Evolutionary conservation across 2,113 vertebrate genomes (phyloP).

Genomic region (Chinchilla lanigera): DNA sequence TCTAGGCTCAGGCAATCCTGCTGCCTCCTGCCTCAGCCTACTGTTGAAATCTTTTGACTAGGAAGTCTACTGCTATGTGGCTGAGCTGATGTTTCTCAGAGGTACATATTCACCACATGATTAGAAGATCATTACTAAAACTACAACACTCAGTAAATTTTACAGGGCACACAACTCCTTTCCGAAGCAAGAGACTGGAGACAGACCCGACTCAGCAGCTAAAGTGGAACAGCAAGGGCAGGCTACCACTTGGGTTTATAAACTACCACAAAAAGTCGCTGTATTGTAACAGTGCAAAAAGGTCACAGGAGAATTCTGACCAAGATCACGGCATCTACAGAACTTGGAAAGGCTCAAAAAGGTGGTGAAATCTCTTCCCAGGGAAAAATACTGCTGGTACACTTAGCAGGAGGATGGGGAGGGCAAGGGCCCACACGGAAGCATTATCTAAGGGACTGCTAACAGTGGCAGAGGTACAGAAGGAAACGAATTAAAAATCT

Average conservation of each 20-base stretch:
- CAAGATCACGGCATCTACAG: neutral
- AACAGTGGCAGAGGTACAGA: neutral
- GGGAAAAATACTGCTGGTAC: neutral
- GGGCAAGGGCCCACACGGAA: neutral
- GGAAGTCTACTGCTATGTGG: neutral
- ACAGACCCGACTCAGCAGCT: slow-evolving; percentile 1
- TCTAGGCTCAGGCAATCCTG: neutral
- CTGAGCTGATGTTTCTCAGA: slow-evolving; percentile 20
- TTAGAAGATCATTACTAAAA: slow-evolving; percentile 25
- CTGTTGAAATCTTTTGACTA: neutral
- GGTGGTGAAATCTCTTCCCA: neutral
- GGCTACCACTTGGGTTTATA: neutral
- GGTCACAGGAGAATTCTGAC: neutral
- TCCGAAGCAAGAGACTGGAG: neutral
- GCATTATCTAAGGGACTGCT: neutral
- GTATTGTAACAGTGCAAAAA: neutral
- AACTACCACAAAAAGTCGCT: neutral
- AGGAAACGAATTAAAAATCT: neutral
- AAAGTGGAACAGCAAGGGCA: neutral
- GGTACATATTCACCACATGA: neutral
- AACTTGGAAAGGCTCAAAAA: neutral
- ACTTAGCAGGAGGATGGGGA: neutral
- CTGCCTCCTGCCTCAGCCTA: neutral
- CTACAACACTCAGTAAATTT: neutral
- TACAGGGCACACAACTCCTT: neutral